Evolutionary conservation across 2,888 invertebrate genomes (phyloP).

Genomic region (Psylliodes chrysocephalus): DNA sequence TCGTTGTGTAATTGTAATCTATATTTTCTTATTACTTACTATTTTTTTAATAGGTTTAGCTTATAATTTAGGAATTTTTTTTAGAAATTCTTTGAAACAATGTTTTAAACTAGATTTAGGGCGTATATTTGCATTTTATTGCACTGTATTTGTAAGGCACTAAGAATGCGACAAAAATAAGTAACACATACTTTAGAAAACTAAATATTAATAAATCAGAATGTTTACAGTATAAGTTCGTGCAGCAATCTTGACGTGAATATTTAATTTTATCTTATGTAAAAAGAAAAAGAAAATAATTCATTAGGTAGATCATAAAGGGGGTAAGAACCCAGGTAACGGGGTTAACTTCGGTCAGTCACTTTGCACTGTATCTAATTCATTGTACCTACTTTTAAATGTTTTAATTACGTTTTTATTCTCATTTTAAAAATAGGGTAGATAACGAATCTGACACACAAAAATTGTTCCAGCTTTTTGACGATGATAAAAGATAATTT

Average conservation of each 20-base stretch:
- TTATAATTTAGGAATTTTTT: too few relatives aligned
- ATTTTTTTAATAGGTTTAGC: too few relatives aligned
- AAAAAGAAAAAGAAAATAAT: conserved; percentile 7
- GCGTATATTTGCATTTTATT: too few relatives aligned
- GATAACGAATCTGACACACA: not conserved
- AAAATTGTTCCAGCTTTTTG: not conserved
- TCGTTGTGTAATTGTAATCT: too few relatives aligned
- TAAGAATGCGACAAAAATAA: too few relatives aligned
- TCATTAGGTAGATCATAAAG: conserved; percentile 2
- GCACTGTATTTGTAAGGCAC: too few relatives aligned
- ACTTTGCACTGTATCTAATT: not conserved
- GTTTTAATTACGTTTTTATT: not conserved
- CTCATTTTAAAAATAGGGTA: not conserved
- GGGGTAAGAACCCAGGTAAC: not conserved
- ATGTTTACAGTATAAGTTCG: not conserved
- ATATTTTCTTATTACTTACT: too few relatives aligned
- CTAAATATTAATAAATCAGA: too few relatives aligned
- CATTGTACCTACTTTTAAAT: not conserved
- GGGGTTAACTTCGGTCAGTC: conserved; percentile 5
- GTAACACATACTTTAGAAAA: too few relatives aligned
- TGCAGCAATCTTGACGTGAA: not conserved
- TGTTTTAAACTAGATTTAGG: too few relatives aligned
- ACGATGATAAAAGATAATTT: not conserved
- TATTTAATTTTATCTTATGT: not conserved
- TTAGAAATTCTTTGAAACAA: too few relatives aligned